Conservation (phyloP, 2,797 vertebrate species). For the Cynopterus sphinx region DNA sequence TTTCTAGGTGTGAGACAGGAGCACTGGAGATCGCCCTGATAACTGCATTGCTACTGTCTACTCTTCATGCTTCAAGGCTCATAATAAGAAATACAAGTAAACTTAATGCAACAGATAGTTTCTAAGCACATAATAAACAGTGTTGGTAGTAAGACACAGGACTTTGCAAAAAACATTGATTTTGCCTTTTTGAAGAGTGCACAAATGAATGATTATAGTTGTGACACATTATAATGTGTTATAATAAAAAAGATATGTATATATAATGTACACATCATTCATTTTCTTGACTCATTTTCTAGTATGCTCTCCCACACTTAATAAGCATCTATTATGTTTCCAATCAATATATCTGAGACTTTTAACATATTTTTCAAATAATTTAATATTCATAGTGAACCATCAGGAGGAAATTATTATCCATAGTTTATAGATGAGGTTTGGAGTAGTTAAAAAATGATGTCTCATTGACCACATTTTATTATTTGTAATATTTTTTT, state of each 20-base stretch:
- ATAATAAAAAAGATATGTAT: not conserved
- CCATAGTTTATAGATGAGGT: not conserved
- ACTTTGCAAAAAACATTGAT: not conserved
- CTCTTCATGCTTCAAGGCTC: not conserved
- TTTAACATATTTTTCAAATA: not conserved
- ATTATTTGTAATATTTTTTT: not conserved
- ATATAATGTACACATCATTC: not conserved
- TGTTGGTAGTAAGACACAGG: not conserved
- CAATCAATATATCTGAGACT: not conserved
- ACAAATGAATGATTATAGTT: constrained; percentile 5
- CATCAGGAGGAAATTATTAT: not conserved
- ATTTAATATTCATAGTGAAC: not conserved
- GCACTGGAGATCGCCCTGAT: not conserved
- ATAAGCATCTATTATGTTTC: not conserved
- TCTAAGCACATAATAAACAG: not conserved
- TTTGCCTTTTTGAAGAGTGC: constrained; percentile 27
- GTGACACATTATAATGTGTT: not conserved
- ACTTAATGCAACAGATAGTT: not conserved
- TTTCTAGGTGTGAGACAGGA: not conserved
- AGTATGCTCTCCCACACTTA: not conserved
- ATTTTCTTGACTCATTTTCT: not conserved
- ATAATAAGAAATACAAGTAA: not conserved
- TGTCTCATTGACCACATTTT: not conserved
- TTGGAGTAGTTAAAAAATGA: not conserved
- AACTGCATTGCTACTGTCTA: not conserved